Evolutionary conservation across 2,113 vertebrate genomes (phyloP).

Genomic region (Regulus satrapa): DNA sequence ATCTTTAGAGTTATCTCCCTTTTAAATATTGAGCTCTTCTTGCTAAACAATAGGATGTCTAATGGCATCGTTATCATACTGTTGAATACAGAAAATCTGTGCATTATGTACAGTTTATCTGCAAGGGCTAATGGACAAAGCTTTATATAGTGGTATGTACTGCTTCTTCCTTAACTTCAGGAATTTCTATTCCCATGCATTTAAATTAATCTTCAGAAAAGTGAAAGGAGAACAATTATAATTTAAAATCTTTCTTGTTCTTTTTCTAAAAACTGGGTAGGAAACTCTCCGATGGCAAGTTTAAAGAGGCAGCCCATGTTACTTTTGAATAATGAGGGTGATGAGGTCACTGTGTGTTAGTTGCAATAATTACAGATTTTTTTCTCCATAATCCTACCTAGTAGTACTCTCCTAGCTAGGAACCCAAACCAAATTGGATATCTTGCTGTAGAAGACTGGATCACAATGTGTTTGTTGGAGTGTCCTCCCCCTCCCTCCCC

Average conservation of each 20-base stretch:
- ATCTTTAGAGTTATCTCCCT: background rate
- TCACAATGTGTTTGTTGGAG: background rate
- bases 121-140: background rate
- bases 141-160: background rate
- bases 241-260: background rate
- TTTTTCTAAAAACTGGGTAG: background rate
- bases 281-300: background rate
- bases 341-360: background rate
- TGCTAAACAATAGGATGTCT: background rate
- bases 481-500: background rate
- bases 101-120: background rate
- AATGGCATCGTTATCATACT: background rate
- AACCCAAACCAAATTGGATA: background rate
- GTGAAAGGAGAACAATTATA: background rate
- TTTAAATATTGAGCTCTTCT: background rate
- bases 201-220: background rate
- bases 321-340: background rate
- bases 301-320: background rate
- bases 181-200: background rate
- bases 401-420: background rate
- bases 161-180: background rate
- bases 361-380: background rate
- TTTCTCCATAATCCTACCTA: background rate
- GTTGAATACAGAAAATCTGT: background rate
- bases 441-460: background rate